A percentile compares a stretch with the other conserved stretches of the same genome.
These are phyloP conservation scores for Agrypnia vestita DNA, from an alignment of 1,140 invertebrate species.

Conservation along the genomic window DNA sequence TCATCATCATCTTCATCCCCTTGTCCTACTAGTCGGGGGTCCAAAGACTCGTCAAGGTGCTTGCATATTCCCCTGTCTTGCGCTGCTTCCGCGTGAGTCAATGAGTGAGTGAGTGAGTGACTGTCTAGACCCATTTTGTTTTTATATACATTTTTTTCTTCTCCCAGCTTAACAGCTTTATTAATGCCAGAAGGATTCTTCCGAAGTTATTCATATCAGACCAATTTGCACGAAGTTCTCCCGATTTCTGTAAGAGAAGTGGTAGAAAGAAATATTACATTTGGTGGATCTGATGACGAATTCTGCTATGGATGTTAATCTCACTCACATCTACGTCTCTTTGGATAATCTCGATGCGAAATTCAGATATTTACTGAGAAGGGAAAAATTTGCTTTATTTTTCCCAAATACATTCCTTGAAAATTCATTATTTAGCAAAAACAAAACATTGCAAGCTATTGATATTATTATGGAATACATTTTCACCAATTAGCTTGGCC, in stretches of 20 bases:
- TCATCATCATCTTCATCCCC: too few relatives aligned
- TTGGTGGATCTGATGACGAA: background rate
- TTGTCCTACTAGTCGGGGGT: too few relatives aligned
- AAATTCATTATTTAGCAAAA: background rate
- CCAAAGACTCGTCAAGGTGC: too few relatives aligned
- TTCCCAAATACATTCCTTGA: background rate
- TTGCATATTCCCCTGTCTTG: too few relatives aligned
- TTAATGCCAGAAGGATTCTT: too few relatives aligned
- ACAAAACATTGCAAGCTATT: background rate
- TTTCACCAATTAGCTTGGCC: background rate
- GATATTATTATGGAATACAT: background rate
- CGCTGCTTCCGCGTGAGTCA: too few relatives aligned
- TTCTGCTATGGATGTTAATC: background rate
- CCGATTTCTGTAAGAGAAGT: background rate
- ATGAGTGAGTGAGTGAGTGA: too few relatives aligned
- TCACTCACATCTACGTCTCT: background rate
- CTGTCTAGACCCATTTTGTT: too few relatives aligned
- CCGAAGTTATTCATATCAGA: too few relatives aligned
- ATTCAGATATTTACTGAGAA: background rate
- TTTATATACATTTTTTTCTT: too few relatives aligned
- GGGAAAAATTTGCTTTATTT: background rate
- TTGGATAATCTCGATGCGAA: background rate
- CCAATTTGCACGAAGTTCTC: background rate
- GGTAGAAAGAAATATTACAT: conserved; percentile 2
- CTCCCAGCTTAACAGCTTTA: too few relatives aligned